These are phyloP conservation scores for Poeciliopsis prolifica DNA, from an alignment of 2,113 vertebrate genomes.

Conservation along the genomic window DNA sequence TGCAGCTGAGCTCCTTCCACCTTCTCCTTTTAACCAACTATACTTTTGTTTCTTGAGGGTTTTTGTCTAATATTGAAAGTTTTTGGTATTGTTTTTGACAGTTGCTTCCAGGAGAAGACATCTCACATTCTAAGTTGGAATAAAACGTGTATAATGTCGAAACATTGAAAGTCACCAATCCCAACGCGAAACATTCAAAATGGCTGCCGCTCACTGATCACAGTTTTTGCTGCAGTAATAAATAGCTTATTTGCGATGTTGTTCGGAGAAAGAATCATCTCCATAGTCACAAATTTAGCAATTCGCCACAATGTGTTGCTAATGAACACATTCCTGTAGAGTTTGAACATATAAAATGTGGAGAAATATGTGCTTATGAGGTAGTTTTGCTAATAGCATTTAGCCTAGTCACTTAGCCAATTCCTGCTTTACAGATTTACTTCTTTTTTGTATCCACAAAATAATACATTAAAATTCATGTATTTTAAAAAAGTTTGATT, in stretches of 20 bases:
- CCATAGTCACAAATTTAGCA: background rate
- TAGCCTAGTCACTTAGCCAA: background rate
- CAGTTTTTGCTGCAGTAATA: background rate
- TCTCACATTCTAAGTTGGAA: too few relatives aligned
- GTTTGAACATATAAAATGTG: too few relatives aligned
- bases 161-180: background rate
- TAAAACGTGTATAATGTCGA: too few relatives aligned
- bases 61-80: too few relatives aligned
- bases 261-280: background rate
- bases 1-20: slow-evolving; percentile 9
- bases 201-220: background rate
- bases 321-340: background rate
- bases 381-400: background rate
- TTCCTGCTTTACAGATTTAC: background rate
- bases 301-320: background rate
- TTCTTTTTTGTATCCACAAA: background rate
- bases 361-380: background rate
- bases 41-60: background rate
- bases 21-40: background rate
- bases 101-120: too few relatives aligned
- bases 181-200: background rate
- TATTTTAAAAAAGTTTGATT: background rate
- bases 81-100: background rate
- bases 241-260: background rate
- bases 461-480: background rate